A percentile compares a stretch with the other conserved stretches of the same genome.
These are phyloP conservation scores for Agrenia bidenticulata DNA, from an alignment of 2,888 invertebrate genomes.

Conservation along the genomic window DNA sequence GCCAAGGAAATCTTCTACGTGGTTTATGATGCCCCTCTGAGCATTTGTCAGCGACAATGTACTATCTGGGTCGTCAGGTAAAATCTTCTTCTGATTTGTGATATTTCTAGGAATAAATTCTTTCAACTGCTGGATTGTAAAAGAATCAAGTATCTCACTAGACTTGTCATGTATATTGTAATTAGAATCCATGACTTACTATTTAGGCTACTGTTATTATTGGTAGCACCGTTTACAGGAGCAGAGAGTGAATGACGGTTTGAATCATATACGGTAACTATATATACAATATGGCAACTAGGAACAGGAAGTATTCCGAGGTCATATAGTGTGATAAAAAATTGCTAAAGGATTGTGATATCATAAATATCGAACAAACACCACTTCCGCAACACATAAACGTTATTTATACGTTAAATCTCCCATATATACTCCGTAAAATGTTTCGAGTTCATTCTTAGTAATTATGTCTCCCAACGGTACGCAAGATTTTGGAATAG, in stretches of 20 bases:
- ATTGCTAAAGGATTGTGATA: too few species aligned
- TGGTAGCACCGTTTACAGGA: not conserved
- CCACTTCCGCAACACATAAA: too few species aligned
- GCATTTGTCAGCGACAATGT: not conserved
- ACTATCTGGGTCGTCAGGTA: not conserved
- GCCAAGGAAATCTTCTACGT: not conserved
- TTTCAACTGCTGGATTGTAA: not conserved
- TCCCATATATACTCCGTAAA: too few species aligned
- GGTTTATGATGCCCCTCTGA: not conserved
- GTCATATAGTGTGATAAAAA: too few species aligned
- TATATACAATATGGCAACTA: not conserved
- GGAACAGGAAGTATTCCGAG: too few species aligned
- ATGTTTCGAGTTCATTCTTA: too few species aligned
- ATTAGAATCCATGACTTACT: too few species aligned
- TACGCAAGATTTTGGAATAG: too few species aligned
- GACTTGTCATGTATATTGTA: too few species aligned
- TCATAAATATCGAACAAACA: too few species aligned
- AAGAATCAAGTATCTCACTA: not conserved
- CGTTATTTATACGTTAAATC: too few species aligned
- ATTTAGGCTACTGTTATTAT: not conserved
- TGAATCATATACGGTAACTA: not conserved
- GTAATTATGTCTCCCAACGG: too few species aligned
- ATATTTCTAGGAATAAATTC: not conserved
- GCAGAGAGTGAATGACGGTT: not conserved
- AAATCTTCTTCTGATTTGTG: not conserved